These are phyloP conservation scores for Drosophila prostipennis DNA, from an alignment of 2,888 invertebrate genomes.

Conservation along the genomic window DNA sequence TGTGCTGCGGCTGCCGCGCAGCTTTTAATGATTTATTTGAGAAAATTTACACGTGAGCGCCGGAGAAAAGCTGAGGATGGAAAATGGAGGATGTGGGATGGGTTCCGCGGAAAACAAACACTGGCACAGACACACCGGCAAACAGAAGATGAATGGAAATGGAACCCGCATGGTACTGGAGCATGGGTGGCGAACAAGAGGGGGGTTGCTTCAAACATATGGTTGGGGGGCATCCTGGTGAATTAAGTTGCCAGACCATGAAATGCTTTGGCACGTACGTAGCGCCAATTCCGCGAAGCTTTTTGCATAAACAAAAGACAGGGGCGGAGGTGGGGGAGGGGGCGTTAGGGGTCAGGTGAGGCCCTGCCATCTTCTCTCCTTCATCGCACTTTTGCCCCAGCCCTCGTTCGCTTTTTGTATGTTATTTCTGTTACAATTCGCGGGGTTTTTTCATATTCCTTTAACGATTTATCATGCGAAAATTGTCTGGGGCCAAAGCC, in stretches of 20 bases:
- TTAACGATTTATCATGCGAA: conserved; percentile 82
- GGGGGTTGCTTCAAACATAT: conserved; percentile 11
- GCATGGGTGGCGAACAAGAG: conserved; percentile 14
- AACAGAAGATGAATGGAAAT: conserved; percentile 59
- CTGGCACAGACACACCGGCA: conserved; percentile 40
- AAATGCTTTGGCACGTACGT: conserved; percentile 83
- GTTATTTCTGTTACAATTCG: conserved; percentile 72
- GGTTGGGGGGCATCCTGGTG: conserved; percentile 45
- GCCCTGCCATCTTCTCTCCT: conserved; percentile 11
- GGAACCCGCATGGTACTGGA: conserved; percentile 34
- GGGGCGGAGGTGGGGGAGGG: conserved; percentile 26
- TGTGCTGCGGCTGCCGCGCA: conserved; percentile 68
- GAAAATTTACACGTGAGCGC: conserved; percentile 80
- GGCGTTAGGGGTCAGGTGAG: conserved; percentile 23
- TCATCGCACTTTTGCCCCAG: conserved; percentile 16
- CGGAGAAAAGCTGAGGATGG: conserved; percentile 46
- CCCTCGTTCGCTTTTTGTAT: conserved; percentile 30
- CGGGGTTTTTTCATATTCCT: conserved; percentile 71
- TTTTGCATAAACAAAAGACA: conserved; percentile 79
- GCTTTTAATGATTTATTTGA: conserved; percentile 81
- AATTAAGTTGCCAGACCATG: conserved; percentile 83
- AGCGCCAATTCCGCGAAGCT: conserved; percentile 76
- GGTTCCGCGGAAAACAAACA: conserved; percentile 54
- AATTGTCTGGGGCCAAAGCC: conserved; percentile 68
- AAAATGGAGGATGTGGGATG: conserved; percentile 36